phyloP scores from a whole-genome alignment of 2,888 invertebrate species.

The Ectobius pallidus region DNA sequence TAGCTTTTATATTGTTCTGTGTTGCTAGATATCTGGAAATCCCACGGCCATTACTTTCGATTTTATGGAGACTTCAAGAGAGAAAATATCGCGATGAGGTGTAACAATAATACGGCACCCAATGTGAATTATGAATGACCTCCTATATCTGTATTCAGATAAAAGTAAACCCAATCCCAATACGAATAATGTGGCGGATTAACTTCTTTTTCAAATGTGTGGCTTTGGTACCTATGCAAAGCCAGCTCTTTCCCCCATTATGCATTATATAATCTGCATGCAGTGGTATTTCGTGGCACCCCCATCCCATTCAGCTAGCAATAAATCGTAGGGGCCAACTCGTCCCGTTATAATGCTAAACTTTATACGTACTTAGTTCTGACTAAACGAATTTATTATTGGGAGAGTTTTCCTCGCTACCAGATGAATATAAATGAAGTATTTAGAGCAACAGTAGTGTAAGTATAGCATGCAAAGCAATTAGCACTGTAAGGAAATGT shows the following conservation, averaged over 20 bases:
- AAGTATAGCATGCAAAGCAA: background rate
- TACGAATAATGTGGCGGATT: background rate
- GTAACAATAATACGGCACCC: background rate
- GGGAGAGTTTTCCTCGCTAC: background rate
- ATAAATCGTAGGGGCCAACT: conserved; percentile 13
- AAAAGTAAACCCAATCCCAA: background rate
- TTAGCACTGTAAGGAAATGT: background rate
- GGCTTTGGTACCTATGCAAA: background rate
- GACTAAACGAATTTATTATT: conserved; percentile 28
- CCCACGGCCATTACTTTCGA: background rate
- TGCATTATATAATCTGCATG: conserved; percentile 12
- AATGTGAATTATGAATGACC: background rate
- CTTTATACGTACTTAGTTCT: conserved; percentile 14
- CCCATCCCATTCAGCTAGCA: background rate
- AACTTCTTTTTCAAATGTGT: conserved; percentile 1
- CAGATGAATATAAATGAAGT: background rate
- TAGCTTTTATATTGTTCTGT: too few species aligned
- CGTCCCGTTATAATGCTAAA: conserved; percentile 12
- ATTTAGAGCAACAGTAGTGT: background rate
- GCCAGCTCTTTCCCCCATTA: background rate
- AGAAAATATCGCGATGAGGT: background rate
- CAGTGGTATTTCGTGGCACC: background rate
- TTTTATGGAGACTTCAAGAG: background rate
- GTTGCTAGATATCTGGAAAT: conserved; percentile 5
- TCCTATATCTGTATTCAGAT: background rate